These are phyloP conservation scores for Aleiodes testaceus DNA, from an alignment of 2,888 invertebrate species.

Conservation along the genomic window DNA sequence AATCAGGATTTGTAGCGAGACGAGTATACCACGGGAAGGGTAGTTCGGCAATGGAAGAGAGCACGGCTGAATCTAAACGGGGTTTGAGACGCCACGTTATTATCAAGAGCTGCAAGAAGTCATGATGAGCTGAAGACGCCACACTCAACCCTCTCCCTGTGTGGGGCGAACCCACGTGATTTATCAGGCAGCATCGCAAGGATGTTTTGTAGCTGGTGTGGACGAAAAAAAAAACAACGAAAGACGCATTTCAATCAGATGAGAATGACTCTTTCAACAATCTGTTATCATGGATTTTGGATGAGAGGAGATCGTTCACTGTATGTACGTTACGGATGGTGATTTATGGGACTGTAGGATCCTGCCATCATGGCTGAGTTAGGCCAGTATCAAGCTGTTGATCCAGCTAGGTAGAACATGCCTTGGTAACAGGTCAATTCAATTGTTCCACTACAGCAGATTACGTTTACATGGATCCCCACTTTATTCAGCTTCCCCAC, in stretches of 20 bases:
- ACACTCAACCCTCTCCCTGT: slow-evolving; percentile 63
- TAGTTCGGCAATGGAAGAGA: slow-evolving; percentile 48
- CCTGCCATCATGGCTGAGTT: slow-evolving; percentile 41
- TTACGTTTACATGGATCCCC: slow-evolving; percentile 3
- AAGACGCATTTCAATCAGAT: too few species aligned
- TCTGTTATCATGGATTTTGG: too few species aligned
- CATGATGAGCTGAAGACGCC: slow-evolving; percentile 71
- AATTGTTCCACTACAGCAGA: not conserved
- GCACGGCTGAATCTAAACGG: slow-evolving; percentile 37
- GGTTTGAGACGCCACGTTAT: slow-evolving; percentile 65
- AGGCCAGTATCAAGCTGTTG: slow-evolving; percentile 43
- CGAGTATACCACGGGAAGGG: slow-evolving; percentile 40
- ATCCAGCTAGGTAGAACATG: slow-evolving; percentile 38
- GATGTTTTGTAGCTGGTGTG: too few species aligned
- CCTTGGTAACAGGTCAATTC: slow-evolving; percentile 19
- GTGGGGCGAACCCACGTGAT: not conserved
- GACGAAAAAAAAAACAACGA: too few species aligned
- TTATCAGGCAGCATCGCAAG: too few species aligned
- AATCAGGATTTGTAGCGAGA: slow-evolving; percentile 74
- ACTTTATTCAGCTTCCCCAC: not conserved
- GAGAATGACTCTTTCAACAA: too few species aligned
- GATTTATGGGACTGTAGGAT: slow-evolving; percentile 48
- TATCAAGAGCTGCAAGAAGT: slow-evolving; percentile 72
- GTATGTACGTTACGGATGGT: slow-evolving; percentile 32
- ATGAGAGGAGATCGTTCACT: not conserved